phyloP scores from a whole-genome alignment of 2,113 vertebrate genomes.

The Pitta sordida region DNA sequence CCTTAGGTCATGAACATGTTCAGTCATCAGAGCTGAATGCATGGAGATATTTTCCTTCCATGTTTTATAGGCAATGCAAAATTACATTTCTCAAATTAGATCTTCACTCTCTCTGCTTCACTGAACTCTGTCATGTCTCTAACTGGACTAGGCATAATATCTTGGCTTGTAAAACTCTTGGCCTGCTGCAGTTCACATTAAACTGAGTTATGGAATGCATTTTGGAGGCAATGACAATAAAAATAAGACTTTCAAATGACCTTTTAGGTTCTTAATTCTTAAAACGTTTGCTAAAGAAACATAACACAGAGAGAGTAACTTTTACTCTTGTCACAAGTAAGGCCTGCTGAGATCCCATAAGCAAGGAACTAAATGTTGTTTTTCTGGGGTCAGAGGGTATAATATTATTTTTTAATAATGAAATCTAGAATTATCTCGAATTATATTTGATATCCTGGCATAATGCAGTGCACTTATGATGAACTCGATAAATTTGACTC shows the following conservation, averaged over 20 bases:
- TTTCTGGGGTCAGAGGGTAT: background rate
- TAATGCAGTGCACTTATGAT: background rate
- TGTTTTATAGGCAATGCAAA: slow-evolving; percentile 1
- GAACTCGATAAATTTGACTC: background rate
- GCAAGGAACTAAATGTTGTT: slow-evolving; percentile 28
- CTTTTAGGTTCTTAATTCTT: slow-evolving; percentile 59
- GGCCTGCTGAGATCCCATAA: slow-evolving; percentile 30
- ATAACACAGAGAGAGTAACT: slow-evolving; percentile 49
- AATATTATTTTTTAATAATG: background rate
- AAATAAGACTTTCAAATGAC: slow-evolving; percentile 67
- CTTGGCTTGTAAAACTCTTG: slow-evolving; percentile 58
- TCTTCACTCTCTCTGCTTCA: background rate
- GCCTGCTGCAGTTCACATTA: slow-evolving; percentile 57
- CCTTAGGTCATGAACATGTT: background rate
- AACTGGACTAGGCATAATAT: slow-evolving; percentile 61
- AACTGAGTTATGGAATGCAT: slow-evolving; percentile 67
- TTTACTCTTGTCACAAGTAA: slow-evolving; percentile 37
- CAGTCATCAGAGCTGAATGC: background rate
- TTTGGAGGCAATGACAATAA: slow-evolving; percentile 70
- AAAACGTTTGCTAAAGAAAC: slow-evolving; percentile 63
- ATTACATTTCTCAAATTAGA: slow-evolving; percentile 15
- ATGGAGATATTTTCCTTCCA: background rate
- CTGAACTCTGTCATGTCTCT: slow-evolving; percentile 36
- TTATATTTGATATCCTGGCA: background rate
- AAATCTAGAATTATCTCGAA: slow-evolving; percentile 11